Percentiles rank a stretch among this genome's conserved stretches.
Evolutionary conservation across 1,140 invertebrate genomes (phyloP).

Genomic region (Zaprionus ornatus): DNA sequence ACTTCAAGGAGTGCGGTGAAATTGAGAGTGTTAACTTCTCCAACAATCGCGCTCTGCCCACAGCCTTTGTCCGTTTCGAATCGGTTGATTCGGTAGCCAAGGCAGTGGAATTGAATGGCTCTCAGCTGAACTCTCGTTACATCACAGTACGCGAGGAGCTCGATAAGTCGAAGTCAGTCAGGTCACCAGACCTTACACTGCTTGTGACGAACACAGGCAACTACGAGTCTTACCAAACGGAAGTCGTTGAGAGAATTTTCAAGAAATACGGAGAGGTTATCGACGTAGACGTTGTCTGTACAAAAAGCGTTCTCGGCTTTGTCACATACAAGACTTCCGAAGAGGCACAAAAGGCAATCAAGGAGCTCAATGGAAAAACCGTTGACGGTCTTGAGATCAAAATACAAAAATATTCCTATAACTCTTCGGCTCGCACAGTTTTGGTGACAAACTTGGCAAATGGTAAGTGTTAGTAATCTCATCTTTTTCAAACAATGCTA

Average conservation of each 20-base stretch:
- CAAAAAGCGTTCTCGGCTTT: slow-evolving; percentile 48
- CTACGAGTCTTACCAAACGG: slow-evolving; percentile 31
- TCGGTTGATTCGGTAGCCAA: slow-evolving; percentile 9
- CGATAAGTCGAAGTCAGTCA: background rate
- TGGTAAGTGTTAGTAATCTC: slow-evolving; percentile 26
- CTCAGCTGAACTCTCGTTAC: slow-evolving; percentile 50
- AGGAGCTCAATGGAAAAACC: slow-evolving; percentile 56
- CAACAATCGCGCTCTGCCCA: slow-evolving; percentile 25
- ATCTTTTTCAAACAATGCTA: background rate
- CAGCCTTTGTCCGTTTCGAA: slow-evolving; percentile 50
- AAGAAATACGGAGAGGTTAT: slow-evolving; percentile 61
- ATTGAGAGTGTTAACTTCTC: slow-evolving; percentile 44
- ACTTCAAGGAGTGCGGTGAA: slow-evolving; percentile 55
- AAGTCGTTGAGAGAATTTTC: slow-evolving; percentile 54
- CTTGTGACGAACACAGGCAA: slow-evolving; percentile 46
- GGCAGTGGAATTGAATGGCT: slow-evolving; percentile 55
- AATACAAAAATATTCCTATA: slow-evolving; percentile 26
- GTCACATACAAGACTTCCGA: slow-evolving; percentile 52
- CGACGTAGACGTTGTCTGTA: slow-evolving; percentile 53
- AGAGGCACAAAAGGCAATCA: slow-evolving; percentile 44
- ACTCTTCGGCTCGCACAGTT: slow-evolving; percentile 16
- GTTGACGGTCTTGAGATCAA: slow-evolving; percentile 52
- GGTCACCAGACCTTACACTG: slow-evolving; percentile 40
- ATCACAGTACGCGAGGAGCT: slow-evolving; percentile 45
- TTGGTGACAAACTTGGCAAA: slow-evolving; percentile 47